Evolutionary conservation across 2,113 vertebrate species (phyloP).

Genomic region (Gavialis gangeticus): DNA sequence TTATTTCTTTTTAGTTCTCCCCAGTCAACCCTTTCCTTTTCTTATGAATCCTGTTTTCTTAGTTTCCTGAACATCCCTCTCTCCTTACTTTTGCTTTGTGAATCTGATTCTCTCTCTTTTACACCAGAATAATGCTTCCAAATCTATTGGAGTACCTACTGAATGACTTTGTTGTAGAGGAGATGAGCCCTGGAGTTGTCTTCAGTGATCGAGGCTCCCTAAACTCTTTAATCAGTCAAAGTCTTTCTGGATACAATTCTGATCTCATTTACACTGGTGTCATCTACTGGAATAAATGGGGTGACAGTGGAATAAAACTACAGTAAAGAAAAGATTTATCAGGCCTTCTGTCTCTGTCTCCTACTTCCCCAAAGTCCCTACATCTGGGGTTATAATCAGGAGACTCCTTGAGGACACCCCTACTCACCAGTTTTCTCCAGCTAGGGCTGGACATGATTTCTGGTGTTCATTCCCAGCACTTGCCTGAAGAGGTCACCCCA

Average conservation of each 20-base stretch:
- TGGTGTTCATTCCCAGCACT: background rate
- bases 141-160: background rate
- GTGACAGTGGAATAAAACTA: background rate
- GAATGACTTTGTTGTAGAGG: background rate
- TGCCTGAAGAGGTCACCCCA: background rate
- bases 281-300: background rate
- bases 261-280: background rate
- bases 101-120: conserved; percentile 11
- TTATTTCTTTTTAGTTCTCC: conserved; percentile 27
- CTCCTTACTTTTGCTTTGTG: conserved; percentile 21
- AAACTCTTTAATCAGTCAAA: background rate
- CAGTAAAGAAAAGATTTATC: background rate
- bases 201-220: background rate
- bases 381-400: background rate
- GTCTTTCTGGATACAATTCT: background rate
- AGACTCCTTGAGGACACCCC: background rate
- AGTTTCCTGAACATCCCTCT: background rate
- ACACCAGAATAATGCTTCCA: background rate
- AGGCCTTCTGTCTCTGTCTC: background rate
- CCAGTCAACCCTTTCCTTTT: conserved; percentile 34
- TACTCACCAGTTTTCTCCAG: background rate
- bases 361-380: background rate
- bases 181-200: background rate
- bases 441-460: background rate
- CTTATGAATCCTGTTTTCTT: conserved; percentile 42